Percentiles rank a stretch among this genome's conserved stretches.
Conservation (phyloP, 2,113 vertebrate species). For the Elgaria multicarinata region DNA sequence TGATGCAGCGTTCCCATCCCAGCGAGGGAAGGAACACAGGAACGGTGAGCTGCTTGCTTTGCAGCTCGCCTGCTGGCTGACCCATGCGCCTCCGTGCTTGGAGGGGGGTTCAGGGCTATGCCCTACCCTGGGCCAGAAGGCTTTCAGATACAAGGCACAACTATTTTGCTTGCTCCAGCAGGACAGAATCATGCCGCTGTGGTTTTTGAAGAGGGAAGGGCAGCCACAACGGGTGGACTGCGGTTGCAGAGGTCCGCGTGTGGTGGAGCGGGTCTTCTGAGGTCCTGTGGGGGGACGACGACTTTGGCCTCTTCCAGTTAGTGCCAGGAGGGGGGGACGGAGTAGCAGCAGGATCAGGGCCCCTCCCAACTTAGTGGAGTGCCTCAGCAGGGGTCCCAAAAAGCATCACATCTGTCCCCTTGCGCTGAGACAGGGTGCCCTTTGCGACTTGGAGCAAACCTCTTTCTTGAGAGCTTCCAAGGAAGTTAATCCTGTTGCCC, state of each 20-base stretch:
- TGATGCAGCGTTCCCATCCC: not conserved
- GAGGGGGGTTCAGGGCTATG: constrained; percentile 29
- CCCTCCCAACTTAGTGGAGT: not conserved
- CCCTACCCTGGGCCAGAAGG: constrained; percentile 38
- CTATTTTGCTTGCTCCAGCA: not conserved
- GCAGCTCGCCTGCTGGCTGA: constrained; percentile 52
- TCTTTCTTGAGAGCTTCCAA: not conserved
- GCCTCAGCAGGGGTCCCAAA: not conserved
- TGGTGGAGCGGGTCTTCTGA: not conserved
- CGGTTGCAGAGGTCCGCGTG: not conserved
- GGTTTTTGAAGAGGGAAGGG: not conserved
- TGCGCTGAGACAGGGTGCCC: not conserved
- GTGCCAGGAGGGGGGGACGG: not conserved
- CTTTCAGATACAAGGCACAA: not conserved
- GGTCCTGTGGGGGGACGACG: too few relatives aligned
- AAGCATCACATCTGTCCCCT: not conserved
- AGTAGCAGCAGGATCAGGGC: not conserved
- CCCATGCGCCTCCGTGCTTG: not conserved
- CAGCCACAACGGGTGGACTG: too few relatives aligned
- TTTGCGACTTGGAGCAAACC: not conserved
- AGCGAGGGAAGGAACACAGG: not conserved
- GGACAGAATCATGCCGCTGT: not conserved
- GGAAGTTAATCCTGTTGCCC: too few relatives aligned
- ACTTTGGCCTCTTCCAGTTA: not conserved
- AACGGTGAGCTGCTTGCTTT: not conserved